Base-by-base conservation (phyloP, 2,797 vertebrate species). In the Sebastes vulpes region DNA sequence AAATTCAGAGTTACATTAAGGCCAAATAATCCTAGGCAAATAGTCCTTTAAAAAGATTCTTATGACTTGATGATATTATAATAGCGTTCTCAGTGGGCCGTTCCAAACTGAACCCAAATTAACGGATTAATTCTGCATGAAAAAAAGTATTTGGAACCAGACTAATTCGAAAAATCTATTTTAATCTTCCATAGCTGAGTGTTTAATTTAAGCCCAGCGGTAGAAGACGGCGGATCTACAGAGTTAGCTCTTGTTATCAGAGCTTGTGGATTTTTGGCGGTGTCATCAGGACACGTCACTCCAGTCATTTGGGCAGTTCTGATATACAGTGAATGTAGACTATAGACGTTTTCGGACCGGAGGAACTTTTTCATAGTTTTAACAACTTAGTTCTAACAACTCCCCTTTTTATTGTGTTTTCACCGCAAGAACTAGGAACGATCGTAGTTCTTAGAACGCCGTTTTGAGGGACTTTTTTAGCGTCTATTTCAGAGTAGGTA, bases 271-370 rank as follows among this genome's bases (percentile, higher is more conserved):
- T 97, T 96, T 85, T 97, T 91, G 72, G 97, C 95, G 0, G 97
- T 97, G 89, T 97, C 97, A 5, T 98, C 96, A 97, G 97, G 82
- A 97, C 97, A 53, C 95, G 93, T 8, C 3, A 70, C 96, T 98
- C 96, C 96, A 97, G 72, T 97, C 96, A 46, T 57, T 59, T 29
- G 16, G 10, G 23, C 4, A 18, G 23, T 28, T 64, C 10, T 64
- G 11, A 2, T 42, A 21, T 21, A 48, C 16, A 50, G 9, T 21
- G 11, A 80, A 38, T 25, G n/a, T 25, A 29, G 16, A 59, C 21
- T 5, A 14, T 21, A 21, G 5, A 6, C 1, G 16, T 48, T 48
- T 48, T 48, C 7, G 7, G 42, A n/a, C 42, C 2, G 16, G 6
- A 48, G 42, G 42, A 48, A 18, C 16, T 48, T 48, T 48, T 48